Percentiles rank a stretch among this genome's conserved stretches.
These are phyloP conservation scores for Parus major DNA, from an alignment of 2,113 vertebrate species.

Conservation along the genomic window DNA sequence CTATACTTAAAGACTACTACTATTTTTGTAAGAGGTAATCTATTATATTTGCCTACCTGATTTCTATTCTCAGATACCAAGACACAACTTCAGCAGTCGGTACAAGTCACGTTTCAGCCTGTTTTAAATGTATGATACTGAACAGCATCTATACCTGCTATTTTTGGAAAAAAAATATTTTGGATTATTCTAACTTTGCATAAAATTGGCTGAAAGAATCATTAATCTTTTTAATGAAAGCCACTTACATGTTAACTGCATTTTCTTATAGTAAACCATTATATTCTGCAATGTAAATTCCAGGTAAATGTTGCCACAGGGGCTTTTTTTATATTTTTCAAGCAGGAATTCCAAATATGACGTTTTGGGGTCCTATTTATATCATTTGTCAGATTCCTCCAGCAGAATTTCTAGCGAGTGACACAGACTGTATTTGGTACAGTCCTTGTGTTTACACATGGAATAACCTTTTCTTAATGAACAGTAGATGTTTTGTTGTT, in stretches of 20 bases:
- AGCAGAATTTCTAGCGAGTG: conserved; percentile 50
- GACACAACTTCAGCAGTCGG: conserved; percentile 78
- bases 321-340: conserved; percentile 72
- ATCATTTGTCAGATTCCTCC: conserved; percentile 66
- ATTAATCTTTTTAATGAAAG: conserved; percentile 72
- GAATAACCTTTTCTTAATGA: conserved; percentile 67
- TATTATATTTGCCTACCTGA: conserved; percentile 77
- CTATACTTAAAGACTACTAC: conserved; percentile 84
- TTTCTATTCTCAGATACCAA: conserved; percentile 75
- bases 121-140: conserved; percentile 71
- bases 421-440: conserved; percentile 60
- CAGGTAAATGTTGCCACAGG: conserved; percentile 57
- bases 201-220: conserved; percentile 78
- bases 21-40: conserved; percentile 84
- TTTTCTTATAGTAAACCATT: conserved; percentile 76
- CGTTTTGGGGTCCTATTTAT: conserved; percentile 68
- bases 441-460: conserved; percentile 51
- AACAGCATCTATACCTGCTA: conserved; percentile 76
- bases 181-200: conserved; percentile 77
- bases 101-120: conserved; percentile 77
- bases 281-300: conserved; percentile 75
- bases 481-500: conserved; percentile 30
- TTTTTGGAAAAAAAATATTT: conserved; percentile 78
- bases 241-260: conserved; percentile 73
- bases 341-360: conserved; percentile 58